A percentile compares a stretch with the other conserved stretches of the same genome.
Conservation (phyloP, 2,797 vertebrate species). For the Oreochromis mossambicus region DNA sequence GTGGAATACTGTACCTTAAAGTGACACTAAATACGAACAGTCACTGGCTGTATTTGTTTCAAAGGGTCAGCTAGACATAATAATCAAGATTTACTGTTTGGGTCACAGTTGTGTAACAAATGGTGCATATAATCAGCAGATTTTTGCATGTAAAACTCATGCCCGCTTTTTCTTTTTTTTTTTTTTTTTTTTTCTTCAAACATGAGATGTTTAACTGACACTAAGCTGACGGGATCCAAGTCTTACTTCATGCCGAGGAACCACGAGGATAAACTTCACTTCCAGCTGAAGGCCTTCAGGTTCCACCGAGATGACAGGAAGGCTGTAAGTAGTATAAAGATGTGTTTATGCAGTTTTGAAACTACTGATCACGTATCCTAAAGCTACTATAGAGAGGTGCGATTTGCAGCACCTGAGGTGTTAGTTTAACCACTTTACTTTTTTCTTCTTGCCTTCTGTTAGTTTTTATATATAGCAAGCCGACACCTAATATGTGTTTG, state of each 20-base stretch:
- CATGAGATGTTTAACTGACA: conserved; percentile 67
- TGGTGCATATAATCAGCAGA: not conserved
- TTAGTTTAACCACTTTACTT: not conserved
- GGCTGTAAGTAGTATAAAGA: conserved; percentile 36
- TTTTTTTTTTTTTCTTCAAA: not conserved
- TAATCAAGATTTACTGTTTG: not conserved
- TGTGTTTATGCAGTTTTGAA: not conserved
- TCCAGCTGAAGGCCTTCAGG: conserved; percentile 66
- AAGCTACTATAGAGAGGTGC: not conserved
- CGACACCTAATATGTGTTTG: not conserved
- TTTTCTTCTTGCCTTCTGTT: not conserved
- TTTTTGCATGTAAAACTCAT: not conserved
- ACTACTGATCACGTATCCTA: not conserved
- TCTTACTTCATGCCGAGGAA: conserved; percentile 65
- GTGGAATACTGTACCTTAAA: accelerated
- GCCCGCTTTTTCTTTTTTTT: not conserved
- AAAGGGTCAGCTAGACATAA: not conserved
- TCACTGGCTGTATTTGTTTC: not conserved
- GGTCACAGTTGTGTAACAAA: accelerated
- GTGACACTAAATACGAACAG: not conserved
- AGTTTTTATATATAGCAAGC: not conserved
- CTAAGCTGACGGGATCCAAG: conserved; percentile 56
- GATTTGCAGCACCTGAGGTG: not conserved
- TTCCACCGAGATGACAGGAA: conserved; percentile 41
- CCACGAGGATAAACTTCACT: conserved; percentile 60